phyloP scores from a whole-genome alignment of 2,797 vertebrate genomes.

The Masticophis lateralis region DNA sequence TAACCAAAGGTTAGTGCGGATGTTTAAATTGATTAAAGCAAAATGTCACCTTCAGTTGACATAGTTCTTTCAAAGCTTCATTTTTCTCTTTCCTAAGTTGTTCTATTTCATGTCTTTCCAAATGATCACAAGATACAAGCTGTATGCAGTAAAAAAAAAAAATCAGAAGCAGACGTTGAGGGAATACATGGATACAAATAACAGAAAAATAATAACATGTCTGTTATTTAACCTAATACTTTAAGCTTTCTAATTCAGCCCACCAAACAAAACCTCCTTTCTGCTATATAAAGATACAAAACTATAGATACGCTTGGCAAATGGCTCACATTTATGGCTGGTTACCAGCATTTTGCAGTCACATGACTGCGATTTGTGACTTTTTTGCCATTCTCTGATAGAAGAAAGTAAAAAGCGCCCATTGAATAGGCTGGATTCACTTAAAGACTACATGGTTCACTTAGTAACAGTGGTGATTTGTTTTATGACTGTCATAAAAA shows the following conservation, averaged over 20 bases:
- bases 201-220: not conserved
- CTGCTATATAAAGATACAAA: not conserved
- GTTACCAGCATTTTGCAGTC: not conserved
- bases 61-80: constrained; percentile 81
- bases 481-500: not conserved
- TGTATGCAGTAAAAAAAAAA: constrained; percentile 63
- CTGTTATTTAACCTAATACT: not conserved
- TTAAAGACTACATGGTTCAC: not conserved
- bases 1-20: not conserved
- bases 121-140: constrained; percentile 75
- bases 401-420: not conserved
- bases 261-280: not conserved
- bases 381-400: not conserved
- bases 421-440: not conserved
- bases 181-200: not conserved
- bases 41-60: constrained; percentile 81
- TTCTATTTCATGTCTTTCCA: constrained; percentile 79
- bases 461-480: too few relatives aligned
- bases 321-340: not conserved
- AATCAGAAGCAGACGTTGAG: not conserved
- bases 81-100: constrained; percentile 80
- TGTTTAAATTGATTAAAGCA: constrained; percentile 19
- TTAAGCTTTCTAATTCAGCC: not conserved
- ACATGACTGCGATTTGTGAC: not conserved
- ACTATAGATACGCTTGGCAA: not conserved